Conservation (phyloP, 2,888 invertebrate species). For the Platycnemis pennipes region DNA sequence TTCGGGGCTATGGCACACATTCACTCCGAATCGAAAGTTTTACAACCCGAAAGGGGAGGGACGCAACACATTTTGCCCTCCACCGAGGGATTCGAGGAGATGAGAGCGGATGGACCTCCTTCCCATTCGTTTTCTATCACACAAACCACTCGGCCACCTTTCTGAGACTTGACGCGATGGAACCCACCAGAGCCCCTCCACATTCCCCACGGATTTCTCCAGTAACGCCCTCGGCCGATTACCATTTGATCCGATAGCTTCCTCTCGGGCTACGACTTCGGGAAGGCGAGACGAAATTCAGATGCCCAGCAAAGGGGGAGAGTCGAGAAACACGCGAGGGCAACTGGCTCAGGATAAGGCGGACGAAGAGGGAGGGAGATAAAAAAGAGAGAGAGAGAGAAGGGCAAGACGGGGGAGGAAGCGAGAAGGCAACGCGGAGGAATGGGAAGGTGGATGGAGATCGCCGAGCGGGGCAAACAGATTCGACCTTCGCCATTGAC, state of each 20-base stretch:
- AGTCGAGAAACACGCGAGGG: neutral
- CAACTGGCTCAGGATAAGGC: neutral
- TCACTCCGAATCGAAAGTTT: neutral
- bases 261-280: neutral
- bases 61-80: neutral
- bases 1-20: neutral
- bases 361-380: slow-evolving; percentile 49
- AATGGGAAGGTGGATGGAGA: slow-evolving; percentile 70
- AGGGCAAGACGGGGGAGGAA: slow-evolving; percentile 59
- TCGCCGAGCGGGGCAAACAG: neutral
- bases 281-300: neutral
- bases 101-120: neutral
- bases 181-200: neutral
- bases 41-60: neutral
- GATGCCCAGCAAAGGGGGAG: neutral
- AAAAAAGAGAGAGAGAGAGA: slow-evolving; percentile 64
- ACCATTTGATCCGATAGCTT: slow-evolving; percentile 16
- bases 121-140: neutral
- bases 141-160: neutral
- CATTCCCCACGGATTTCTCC: neutral
- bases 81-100: neutral
- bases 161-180: neutral
- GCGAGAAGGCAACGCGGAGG: slow-evolving; percentile 58
- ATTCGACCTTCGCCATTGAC: neutral
- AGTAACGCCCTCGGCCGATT: neutral